Percentiles rank a stretch among this genome's conserved stretches.
Conservation (phyloP, 1,140 invertebrate species). For the Onthophagus taurus region DNA sequence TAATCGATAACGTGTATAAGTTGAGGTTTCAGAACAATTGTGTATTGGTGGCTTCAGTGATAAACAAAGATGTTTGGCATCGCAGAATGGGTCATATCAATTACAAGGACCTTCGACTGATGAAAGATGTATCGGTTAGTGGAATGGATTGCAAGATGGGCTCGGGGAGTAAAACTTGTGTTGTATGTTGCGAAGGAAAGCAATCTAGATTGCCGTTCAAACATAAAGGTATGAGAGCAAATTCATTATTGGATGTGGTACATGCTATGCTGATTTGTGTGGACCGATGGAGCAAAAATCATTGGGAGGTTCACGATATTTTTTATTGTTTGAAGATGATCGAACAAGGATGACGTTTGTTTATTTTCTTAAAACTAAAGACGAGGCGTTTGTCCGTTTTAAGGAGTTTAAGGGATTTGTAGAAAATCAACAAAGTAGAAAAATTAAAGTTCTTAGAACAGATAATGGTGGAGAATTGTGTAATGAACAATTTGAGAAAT, state of each 20-base stretch:
- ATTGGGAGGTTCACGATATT: conserved; percentile 17
- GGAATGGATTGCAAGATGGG: conserved; percentile 5
- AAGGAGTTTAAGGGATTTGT: conserved; percentile 28
- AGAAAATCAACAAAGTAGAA: conserved; percentile 24
- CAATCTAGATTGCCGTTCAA: conserved; percentile 9
- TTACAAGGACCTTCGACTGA: neutral
- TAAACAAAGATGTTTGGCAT: conserved; percentile 12
- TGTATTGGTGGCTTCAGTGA: conserved; percentile 13
- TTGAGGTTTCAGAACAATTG: conserved; percentile 15
- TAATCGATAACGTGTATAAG: conserved; percentile 25
- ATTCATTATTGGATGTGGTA: too few relatives aligned
- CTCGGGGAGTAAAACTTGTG: neutral
- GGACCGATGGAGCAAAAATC: conserved; percentile 11
- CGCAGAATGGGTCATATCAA: conserved; percentile 11
- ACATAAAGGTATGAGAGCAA: neutral
- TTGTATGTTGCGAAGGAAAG: conserved; percentile 13
- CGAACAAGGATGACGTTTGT: conserved; percentile 30
- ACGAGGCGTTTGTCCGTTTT: conserved; percentile 22
- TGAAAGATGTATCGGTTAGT: conserved; percentile 2
- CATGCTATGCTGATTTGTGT: too few relatives aligned
- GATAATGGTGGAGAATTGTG: conserved; percentile 27
- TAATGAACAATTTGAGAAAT: conserved; percentile 22
- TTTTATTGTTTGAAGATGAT: conserved; percentile 35
- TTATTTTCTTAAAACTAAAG: conserved; percentile 34
- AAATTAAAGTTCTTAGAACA: conserved; percentile 28